Evolutionary conservation across 2,888 invertebrate species (phyloP), one percentile per base, ranked within the genome.

Genomic region (Phengaris arion): DNA sequence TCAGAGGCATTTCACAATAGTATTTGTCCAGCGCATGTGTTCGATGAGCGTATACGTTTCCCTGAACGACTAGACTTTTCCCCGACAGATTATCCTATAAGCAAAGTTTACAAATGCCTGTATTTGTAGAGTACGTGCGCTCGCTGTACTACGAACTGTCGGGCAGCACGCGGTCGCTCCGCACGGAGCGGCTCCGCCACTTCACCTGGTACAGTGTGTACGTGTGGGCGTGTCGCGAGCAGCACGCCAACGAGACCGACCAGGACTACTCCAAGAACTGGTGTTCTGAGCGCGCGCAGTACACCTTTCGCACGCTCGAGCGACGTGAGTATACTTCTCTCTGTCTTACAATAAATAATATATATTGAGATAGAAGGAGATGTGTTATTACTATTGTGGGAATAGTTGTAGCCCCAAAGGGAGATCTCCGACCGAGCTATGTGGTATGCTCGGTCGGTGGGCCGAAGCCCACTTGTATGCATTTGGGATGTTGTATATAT

Each of bases 211-310:
- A 98, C 89, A 95, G 95, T 22, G 95, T 98, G 76, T 94, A 94
- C 80, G 95, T 98, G 74, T 94, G 95, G 87, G 98, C 97, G 5
- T 98, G 98, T 82, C 95, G 97, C n/a, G 94, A 94, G 81, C 86
- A 86, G 77, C 94, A 95, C 81, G 89, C 89, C 78, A 89, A 88
- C 78, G 95, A 95, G 82, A 93, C 94, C 68, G 85, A 87, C 51
- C 85, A 85, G 15, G 90, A 88, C 48, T 91, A 90, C 76, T 85
- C 86, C 46, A 77, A 81, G 70, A 81, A 84, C 15, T 92, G 90
- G 85, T 97, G 97, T 87, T 93, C 92, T 6, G 85, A 86, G 2
- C 83, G 91, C 8, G 85, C 87, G 0, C 89, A 84, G 79, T 83
- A 90, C 80, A 90, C 87, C 55, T 92, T 93, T 85, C 85, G 90